Evolutionary conservation across 2,888 invertebrate species (phyloP).

Genomic region (Sussaba pulchella): DNA sequence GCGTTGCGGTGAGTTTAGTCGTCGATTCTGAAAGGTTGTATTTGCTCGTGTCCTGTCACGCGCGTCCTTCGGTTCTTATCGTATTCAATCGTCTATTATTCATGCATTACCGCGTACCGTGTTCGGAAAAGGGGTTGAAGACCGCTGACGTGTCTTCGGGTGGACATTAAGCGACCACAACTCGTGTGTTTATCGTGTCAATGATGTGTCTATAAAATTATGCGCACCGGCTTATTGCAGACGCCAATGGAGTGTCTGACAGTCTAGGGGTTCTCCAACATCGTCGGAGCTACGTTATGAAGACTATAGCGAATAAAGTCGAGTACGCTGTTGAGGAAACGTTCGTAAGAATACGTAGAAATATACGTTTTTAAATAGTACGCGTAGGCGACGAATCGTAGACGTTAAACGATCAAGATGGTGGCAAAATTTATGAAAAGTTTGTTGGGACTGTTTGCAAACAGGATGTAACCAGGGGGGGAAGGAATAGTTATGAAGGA

Average conservation of each 20-base stretch:
- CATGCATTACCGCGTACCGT: background rate
- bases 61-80: constrained; percentile 33
- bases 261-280: background rate
- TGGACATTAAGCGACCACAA: background rate
- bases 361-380: too few species aligned
- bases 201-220: background rate
- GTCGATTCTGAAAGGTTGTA: constrained; percentile 10
- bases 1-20: constrained; percentile 2
- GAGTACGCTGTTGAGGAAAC: too few species aligned
- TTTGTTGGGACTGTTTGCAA: too few species aligned
- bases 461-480: too few species aligned
- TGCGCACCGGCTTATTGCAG: background rate
- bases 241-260: background rate
- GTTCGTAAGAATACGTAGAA: too few species aligned
- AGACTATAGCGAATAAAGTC: too few species aligned
- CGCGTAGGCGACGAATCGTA: too few species aligned
- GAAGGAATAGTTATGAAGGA: too few species aligned
- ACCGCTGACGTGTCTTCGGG: constrained; percentile 4
- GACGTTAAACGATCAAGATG: too few species aligned
- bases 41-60: constrained; percentile 28
- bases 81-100: constrained; percentile 10
- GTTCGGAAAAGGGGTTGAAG: constrained; percentile 9
- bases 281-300: too few species aligned
- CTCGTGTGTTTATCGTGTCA: background rate
- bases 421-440: too few species aligned